Base-by-base conservation (phyloP, 1,140 invertebrate species). In the Halotydeus destructor region DNA sequence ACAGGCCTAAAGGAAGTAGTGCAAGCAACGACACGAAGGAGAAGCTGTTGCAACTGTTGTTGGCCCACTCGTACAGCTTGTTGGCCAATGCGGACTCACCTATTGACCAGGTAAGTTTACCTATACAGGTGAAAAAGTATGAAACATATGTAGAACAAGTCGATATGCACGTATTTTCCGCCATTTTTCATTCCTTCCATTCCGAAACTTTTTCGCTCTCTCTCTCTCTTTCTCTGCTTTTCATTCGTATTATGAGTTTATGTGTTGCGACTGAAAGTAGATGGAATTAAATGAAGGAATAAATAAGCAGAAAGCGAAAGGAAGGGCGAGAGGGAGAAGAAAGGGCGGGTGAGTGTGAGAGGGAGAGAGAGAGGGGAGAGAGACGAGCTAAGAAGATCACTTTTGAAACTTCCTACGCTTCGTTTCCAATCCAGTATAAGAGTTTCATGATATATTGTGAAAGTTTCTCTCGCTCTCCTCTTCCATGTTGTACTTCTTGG, bases 81-180 rank as follows among this genome's bases (percentile, higher is more conserved):
- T 67, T 94, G 23, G 64, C 80, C 40, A 79, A 75, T 34, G 76
- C 80, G 37, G 85, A 85, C 45, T 91, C 84, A 60, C 84, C 85
- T 3, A 66, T 91, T 35, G 84, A 91, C 62, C 81, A 86, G 74
- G 83, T 89, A 64, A 69, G 48, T 38, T 11, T 41, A n/a, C 28
- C 28, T 30, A 21, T 11, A 21, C 12, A 36, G 19, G 18, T 18
- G 18, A 18, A 12, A 18, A 21, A 18, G 22, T 36, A 18, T 21
- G n/a, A n/a, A n/a, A n/a, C n/a, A n/a, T n/a, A n/a, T n/a, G n/a
- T n/a, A n/a, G n/a, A 11, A n/a, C 28, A 30, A 30, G n/a, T n/a
- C 28, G 9, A 9, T 11, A 9, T 30, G 28, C n/a, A 30, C n/a
- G n/a, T 30, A 30, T 11, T 30, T 11, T 11, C 9, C n/a, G n/a